Evolutionary conservation across 2,797 vertebrate genomes (phyloP), one percentile per base, ranked within the genome.

Genomic region (Eulemur mongoz): DNA sequence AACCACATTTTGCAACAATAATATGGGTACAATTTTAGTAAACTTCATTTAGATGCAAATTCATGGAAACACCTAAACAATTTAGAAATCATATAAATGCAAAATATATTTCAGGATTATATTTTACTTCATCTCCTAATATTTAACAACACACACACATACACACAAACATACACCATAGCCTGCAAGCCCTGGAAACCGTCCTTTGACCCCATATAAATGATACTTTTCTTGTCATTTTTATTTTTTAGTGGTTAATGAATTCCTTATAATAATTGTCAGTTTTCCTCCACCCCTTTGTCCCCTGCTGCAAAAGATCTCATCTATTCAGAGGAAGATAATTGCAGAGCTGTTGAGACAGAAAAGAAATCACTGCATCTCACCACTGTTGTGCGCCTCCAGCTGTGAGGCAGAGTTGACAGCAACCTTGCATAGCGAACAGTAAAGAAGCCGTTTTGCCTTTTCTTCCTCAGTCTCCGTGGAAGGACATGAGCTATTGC

Each of bases 371-470:
- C 75, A 54, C 95, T 95, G 86, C 84, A 82, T 97, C 99, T 99
- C 98, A 99, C 99, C 99, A 35, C 99, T 99, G 98, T 99, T 99
- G 98, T 99, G 99, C 3, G 99, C 99, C 98, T 99, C 99, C 97
- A 99, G 99, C 99, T 99, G 99, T 0, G 99, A 99, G 97, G 99
- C 99, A 0, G 99, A 99, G 99, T 99, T 99, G 98, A 99, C 99
- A 14, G 99, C 99, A 73, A 99, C 99, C 98, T 99, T 99, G 99
- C 99, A 99, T 97, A 99, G 99, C 43, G 99, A 99, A 98, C 99
- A 99, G 98, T 99, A 99, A 43, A 99, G 99, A 30, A 99, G 99
- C 73, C 99, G 98, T 85, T 99, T 99, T 9, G 99, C 99, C 98
- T 99, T 99, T 94, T 99, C 99, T 83, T 99, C 99, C 94, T 99